These are phyloP conservation scores for Turdus rufiventris DNA, from an alignment of 2,113 vertebrate species.

Conservation along the genomic window DNA sequence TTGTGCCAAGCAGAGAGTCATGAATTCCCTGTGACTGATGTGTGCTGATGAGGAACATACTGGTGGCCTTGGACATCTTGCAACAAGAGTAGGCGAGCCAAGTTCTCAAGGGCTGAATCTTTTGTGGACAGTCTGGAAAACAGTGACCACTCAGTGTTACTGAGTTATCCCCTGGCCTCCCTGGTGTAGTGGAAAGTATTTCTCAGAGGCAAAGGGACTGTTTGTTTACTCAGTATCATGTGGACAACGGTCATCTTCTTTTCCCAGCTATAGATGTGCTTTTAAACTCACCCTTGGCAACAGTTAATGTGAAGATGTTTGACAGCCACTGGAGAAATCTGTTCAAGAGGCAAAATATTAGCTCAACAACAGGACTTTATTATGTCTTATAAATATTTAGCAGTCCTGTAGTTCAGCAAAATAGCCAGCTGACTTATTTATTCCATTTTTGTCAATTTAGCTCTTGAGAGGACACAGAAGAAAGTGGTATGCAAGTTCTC, in stretches of 20 bases:
- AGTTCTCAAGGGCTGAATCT: conserved; percentile 1
- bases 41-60: background rate
- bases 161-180: background rate
- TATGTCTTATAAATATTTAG: conserved; percentile 33
- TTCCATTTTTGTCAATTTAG: conserved; percentile 29
- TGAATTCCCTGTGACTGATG: background rate
- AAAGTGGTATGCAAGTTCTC: background rate
- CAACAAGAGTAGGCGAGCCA: background rate
- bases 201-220: conserved; percentile 14
- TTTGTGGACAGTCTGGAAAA: conserved; percentile 5
- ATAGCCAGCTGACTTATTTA: conserved; percentile 34
- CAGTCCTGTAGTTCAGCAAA: conserved; percentile 15
- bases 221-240: conserved; percentile 12
- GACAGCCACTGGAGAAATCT: conserved; percentile 38
- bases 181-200: background rate
- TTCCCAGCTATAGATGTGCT: conserved; percentile 25
- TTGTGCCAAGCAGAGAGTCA: background rate
- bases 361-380: conserved; percentile 11
- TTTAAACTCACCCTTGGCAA: conserved; percentile 20
- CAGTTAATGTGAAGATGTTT: conserved; percentile 41
- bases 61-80: background rate
- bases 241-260: conserved; percentile 27
- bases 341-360: conserved; percentile 33
- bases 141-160: background rate
- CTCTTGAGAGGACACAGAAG: background rate